phyloP scores from a whole-genome alignment of 2,888 invertebrate genomes.

The Teleogryllus oceanicus region DNA sequence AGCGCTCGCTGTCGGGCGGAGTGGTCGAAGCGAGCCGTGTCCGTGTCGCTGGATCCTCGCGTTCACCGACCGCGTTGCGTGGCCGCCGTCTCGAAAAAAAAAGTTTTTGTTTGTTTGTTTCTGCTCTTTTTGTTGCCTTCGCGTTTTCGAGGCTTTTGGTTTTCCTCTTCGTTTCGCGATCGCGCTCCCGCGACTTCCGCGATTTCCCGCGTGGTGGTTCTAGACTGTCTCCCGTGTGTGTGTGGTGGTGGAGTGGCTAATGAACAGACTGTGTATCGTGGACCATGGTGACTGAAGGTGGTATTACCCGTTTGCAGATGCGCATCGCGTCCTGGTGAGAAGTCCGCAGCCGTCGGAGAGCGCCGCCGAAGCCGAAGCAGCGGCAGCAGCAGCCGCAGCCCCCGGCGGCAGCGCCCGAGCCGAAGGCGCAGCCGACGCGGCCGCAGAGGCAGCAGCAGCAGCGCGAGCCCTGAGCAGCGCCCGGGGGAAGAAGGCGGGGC shows the following conservation, averaged over 20 bases:
- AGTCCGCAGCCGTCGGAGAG: neutral
- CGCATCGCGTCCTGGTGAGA: slow-evolving; percentile 4
- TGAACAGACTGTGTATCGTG: neutral
- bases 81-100: slow-evolving; percentile 18
- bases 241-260: slow-evolving; percentile 21
- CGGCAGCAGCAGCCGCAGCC: neutral
- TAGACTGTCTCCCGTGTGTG: slow-evolving; percentile 11
- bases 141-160: neutral
- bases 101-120: slow-evolving; percentile 19
- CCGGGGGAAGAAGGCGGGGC: neutral
- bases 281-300: slow-evolving; percentile 2
- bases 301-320: slow-evolving; percentile 25
- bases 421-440: neutral
- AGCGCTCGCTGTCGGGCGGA: slow-evolving; percentile 40
- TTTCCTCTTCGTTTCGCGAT: neutral
- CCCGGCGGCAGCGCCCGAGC: neutral
- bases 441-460: neutral
- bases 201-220: slow-evolving; percentile 18
- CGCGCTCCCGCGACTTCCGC: neutral
- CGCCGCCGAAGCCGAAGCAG: neutral
- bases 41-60: slow-evolving; percentile 25
- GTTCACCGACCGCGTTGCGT: slow-evolving; percentile 20
- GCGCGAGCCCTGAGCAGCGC: neutral
- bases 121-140: slow-evolving; percentile 12
- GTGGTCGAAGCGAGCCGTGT: slow-evolving; percentile 19